Evolutionary conservation across 1,140 invertebrate genomes (phyloP), one percentile per base, ranked within the genome.

Genomic region (Drosophila athabasca): DNA sequence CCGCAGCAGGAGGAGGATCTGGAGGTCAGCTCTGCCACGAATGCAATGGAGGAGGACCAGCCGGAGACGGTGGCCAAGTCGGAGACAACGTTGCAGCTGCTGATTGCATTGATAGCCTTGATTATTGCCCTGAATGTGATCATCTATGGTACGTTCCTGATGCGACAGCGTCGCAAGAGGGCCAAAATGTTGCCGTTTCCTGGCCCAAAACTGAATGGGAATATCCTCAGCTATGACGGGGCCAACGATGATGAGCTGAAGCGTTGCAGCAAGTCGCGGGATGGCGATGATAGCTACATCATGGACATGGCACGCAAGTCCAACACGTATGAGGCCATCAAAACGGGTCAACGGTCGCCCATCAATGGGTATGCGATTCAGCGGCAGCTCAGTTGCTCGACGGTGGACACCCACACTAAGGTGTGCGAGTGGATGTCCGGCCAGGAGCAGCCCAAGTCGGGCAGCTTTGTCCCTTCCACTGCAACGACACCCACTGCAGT

Each of bases 341-440:
- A 92, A 62, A 90, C 92, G 39, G 52, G 62, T 60, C 82, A 92
- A 59, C 76, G 82, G 31, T 91, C 91, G 7, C 84, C 88, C 11
- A 87, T 89, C 43, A 90, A 91, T 60, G 90, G 93, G 45, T 95
- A 94, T 71, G 94, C 95, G 90, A 91, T 95, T 8, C 94, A 95
- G 13, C 91, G 95, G 41, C 95, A 96, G 79, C 94, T 95, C 75
- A 96, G 96, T 1, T 94, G 93, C 9, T 96, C 96, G 50, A 96
- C 96, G 0, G 94, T 97, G 65, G 96, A 97, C 84, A 95, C 96
- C 0, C 95, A 96, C 79, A 95, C 96, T 9, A 96, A 97, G 93
- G 96, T 97, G 2, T 94, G 94, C 59, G 95, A 97, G 60, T 97
- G 96, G 96, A 97, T 97, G 72, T 94, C 95, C 93, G 95, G 67